Conservation (phyloP, 2,797 vertebrate genomes). For the Coilia nasus region DNA sequence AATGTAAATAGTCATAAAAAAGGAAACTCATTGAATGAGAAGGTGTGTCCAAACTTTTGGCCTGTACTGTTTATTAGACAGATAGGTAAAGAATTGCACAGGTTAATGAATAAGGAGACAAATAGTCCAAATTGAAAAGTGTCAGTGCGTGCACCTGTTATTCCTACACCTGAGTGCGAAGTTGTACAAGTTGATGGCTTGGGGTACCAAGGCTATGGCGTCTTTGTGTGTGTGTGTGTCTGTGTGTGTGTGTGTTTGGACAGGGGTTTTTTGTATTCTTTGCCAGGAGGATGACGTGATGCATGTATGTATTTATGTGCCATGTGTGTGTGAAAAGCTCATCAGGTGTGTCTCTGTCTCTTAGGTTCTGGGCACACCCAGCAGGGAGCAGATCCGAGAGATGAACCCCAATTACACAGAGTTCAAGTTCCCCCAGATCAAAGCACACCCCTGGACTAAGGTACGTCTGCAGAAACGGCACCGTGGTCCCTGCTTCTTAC, state of each 20-base stretch:
- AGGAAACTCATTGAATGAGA: no score
- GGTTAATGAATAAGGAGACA: no score
- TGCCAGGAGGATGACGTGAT: background rate
- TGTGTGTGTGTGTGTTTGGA: background rate
- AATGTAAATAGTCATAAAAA: no score
- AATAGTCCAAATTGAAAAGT: no score
- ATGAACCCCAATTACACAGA: slow-evolving; percentile 91
- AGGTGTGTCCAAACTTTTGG: no score
- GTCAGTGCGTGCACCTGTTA: no score
- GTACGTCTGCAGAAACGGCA: slow-evolving; percentile 64
- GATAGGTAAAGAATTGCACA: no score
- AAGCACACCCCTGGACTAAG: slow-evolving; percentile 91
- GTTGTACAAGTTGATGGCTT: no score
- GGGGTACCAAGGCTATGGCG: no score
- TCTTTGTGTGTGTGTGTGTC: background rate
- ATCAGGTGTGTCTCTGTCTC: slow-evolving; percentile 48
- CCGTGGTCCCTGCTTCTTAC: background rate
- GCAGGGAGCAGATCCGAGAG: slow-evolving; percentile 88
- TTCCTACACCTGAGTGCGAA: no score
- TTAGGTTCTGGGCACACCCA: slow-evolving; percentile 83
- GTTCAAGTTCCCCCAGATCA: slow-evolving; percentile 91
- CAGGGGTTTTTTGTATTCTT: background rate
- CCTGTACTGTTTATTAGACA: no score
- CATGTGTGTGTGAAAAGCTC: background rate
- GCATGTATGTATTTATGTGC: background rate